phyloP scores from a whole-genome alignment of 1,140 invertebrate genomes.

The Drosophila equinoxialis region DNA sequence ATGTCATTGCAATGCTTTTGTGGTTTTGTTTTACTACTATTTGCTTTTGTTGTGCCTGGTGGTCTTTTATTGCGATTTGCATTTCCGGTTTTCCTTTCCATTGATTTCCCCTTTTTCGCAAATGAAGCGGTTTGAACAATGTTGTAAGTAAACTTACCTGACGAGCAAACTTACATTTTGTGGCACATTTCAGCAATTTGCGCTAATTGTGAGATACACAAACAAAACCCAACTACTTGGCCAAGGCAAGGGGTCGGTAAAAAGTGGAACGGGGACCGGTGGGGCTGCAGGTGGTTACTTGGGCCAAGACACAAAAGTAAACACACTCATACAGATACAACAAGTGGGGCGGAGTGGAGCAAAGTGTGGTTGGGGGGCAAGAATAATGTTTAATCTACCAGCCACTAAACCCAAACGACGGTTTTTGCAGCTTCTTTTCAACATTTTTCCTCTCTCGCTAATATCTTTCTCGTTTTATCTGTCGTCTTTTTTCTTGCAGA shows the following conservation, averaged over 20 bases:
- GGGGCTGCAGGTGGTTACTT: too few relatives aligned
- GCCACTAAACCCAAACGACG: conserved; percentile 19
- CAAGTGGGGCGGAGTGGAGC: background rate
- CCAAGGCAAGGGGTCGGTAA: too few relatives aligned
- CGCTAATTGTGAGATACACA: conserved; percentile 39
- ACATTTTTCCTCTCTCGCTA: background rate
- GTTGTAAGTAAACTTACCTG: conserved; percentile 40
- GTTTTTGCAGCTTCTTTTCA: conserved; percentile 6
- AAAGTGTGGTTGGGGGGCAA: conserved; percentile 4
- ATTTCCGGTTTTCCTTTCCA: conserved; percentile 29
- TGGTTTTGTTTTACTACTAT: conserved; percentile 40
- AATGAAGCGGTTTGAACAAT: conserved; percentile 51
- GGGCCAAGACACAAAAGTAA: conserved; percentile 17
- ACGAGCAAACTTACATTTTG: conserved; percentile 25
- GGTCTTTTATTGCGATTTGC: conserved; percentile 22
- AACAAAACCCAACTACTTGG: background rate
- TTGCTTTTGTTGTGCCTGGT: conserved; percentile 44
- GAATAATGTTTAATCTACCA: conserved; percentile 20
- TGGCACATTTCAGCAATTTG: conserved; percentile 67
- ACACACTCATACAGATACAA: background rate
- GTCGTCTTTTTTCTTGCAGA: conserved; percentile 82
- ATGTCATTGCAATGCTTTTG: conserved; percentile 62
- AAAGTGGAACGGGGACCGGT: too few relatives aligned
- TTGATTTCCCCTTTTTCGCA: conserved; percentile 27
- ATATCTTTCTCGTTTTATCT: conserved; percentile 22